phyloP scores from a whole-genome alignment of 2,888 invertebrate genomes.

The Ecdyonurus torrentis region DNA sequence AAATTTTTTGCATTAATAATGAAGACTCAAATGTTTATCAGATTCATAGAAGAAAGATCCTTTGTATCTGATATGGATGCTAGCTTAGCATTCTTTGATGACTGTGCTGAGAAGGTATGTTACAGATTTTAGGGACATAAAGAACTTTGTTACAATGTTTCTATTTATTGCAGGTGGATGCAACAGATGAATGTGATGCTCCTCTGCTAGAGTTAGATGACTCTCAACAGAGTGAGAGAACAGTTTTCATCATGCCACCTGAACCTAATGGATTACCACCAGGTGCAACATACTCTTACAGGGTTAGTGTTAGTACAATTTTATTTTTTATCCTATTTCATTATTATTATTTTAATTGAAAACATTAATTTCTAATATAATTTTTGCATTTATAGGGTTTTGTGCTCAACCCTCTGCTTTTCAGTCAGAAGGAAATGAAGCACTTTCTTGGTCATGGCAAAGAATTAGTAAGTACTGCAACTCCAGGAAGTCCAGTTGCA shows the following conservation, averaged over 20 bases:
- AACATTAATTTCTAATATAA: constrained; percentile 16
- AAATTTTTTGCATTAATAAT: constrained; percentile 77
- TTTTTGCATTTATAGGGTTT: constrained; percentile 16
- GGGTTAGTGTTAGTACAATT: constrained; percentile 13
- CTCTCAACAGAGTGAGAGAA: constrained; percentile 68
- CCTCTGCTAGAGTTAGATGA: constrained; percentile 67
- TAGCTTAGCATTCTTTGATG: constrained; percentile 91
- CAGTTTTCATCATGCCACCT: constrained; percentile 89
- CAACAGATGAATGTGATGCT: constrained; percentile 33
- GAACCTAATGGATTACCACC: constrained; percentile 40
- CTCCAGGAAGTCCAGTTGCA: constrained; percentile 80
- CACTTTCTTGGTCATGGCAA: constrained; percentile 17
- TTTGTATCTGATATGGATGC: constrained; percentile 98
- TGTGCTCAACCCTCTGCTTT: constrained; percentile 26
- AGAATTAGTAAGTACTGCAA: constrained; percentile 22
- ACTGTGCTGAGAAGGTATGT: constrained; percentile 72
- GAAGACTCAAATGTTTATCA: constrained; percentile 93
- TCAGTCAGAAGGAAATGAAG: constrained; percentile 21
- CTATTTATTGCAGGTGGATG: constrained; percentile 18
- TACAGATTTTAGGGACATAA: neutral
- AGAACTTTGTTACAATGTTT: neutral
- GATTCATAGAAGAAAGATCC: constrained; percentile 96
- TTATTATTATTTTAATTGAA: neutral
- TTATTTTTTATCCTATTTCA: neutral
- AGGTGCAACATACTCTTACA: constrained; percentile 20